phyloP scores from a whole-genome alignment of 1,140 invertebrate species.

The Pogonus chalceus region DNA sequence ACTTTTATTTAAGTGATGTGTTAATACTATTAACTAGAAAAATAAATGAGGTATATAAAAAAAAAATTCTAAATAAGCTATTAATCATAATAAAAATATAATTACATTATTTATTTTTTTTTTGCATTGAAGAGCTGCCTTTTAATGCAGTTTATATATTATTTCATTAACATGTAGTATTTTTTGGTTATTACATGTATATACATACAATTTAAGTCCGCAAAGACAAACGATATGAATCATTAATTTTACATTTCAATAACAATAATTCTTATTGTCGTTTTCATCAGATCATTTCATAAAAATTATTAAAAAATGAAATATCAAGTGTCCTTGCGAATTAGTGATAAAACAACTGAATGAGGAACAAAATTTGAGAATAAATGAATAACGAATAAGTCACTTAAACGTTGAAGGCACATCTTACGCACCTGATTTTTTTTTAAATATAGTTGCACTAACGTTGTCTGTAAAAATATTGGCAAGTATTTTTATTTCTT shows the following conservation, averaged over 20 bases:
- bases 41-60: constrained; percentile 2
- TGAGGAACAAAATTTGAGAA: neutral
- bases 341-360: too few relatives aligned
- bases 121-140: constrained; percentile 2
- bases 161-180: too few relatives aligned
- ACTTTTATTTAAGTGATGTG: constrained; percentile 1
- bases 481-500: neutral
- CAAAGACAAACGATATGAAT: too few relatives aligned
- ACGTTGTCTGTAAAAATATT: neutral
- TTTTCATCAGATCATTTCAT: too few relatives aligned
- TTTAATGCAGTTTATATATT: neutral
- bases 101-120: neutral
- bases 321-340: too few relatives aligned
- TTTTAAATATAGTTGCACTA: constrained; percentile 5
- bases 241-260: too few relatives aligned
- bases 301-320: too few relatives aligned
- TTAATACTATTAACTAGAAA: constrained; percentile 1
- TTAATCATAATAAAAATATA: neutral
- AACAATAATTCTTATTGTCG: too few relatives aligned
- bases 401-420: constrained; percentile 1
- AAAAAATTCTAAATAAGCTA: constrained; percentile 5
- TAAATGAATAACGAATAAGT: neutral
- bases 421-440: neutral
- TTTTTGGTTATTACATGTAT: too few relatives aligned
- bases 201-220: too few relatives aligned